Conservation (phyloP, 1,140 invertebrate species). For the Cardiocondyla obscurior region DNA sequence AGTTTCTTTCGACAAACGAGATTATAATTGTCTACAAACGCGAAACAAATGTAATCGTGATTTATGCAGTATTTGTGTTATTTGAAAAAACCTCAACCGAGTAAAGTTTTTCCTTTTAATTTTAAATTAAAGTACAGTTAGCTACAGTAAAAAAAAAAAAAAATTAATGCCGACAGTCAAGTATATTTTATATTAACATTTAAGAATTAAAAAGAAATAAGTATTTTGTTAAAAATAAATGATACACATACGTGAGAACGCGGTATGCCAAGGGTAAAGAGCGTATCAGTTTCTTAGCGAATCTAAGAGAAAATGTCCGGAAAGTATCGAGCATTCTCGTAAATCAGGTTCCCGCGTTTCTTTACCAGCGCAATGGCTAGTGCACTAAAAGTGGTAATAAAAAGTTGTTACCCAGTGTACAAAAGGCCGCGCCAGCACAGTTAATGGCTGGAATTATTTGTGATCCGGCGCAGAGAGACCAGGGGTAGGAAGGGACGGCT, state of each 20-base stretch:
- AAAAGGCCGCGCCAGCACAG: constrained; percentile 2
- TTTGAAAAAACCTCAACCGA: background rate
- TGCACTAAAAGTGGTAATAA: constrained; percentile 59
- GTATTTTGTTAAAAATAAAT: background rate
- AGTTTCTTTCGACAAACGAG: background rate
- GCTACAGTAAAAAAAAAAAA: too few relatives aligned
- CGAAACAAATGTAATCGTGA: background rate
- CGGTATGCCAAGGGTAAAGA: background rate
- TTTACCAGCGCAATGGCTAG: background rate
- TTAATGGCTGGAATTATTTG: constrained; percentile 50
- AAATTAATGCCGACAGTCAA: too few relatives aligned
- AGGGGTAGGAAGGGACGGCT: background rate
- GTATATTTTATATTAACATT: background rate
- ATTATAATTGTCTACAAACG: background rate
- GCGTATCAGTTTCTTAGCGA: background rate
- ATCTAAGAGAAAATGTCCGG: constrained; percentile 2
- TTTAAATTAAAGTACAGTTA: too few relatives aligned
- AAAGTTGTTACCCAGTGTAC: constrained; percentile 28
- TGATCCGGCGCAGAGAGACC: background rate
- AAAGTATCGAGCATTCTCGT: constrained; percentile 23
- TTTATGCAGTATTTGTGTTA: background rate
- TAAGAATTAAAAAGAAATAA: too few relatives aligned
- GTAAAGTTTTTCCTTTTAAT: background rate
- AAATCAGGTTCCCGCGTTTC: constrained; percentile 47
- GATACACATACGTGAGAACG: background rate